These are phyloP conservation scores for Ophioninae sp. DNA, from an alignment of 2,888 invertebrate species.

Conservation along the genomic window DNA sequence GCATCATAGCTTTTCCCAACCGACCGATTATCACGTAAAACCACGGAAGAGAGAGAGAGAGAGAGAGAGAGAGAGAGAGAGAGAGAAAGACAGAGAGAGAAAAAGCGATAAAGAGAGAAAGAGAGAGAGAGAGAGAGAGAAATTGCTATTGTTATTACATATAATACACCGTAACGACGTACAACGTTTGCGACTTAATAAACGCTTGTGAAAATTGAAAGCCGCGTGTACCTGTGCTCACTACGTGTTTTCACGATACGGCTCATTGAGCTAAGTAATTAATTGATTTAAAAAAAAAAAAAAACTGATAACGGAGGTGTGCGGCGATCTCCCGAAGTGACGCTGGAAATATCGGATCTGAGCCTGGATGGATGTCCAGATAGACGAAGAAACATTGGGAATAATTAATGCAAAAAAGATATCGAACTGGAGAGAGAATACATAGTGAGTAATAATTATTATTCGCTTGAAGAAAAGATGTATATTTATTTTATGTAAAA, in stretches of 20 bases:
- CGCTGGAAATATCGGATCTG: neutral
- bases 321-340: neutral
- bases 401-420: neutral
- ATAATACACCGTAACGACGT: conserved; percentile 47
- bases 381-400: neutral
- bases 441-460: no score
- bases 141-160: conserved; percentile 52
- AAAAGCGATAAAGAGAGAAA: conserved; percentile 14
- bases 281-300: conserved; percentile 4
- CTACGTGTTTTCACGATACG: conserved; percentile 1
- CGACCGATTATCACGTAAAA: conserved; percentile 46
- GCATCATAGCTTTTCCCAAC: conserved; percentile 53
- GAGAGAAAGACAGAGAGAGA: no score
- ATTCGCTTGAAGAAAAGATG: no score
- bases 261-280: neutral
- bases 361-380: neutral
- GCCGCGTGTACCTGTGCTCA: neutral
- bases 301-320: neutral
- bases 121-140: conserved; percentile 22
- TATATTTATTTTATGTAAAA: no score
- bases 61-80: neutral
- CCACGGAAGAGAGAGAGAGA: no score
- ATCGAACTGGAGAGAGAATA: no score
- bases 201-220: conserved; percentile 35
- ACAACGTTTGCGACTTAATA: conserved; percentile 28